Base-by-base conservation (phyloP, 2,888 invertebrate species). In the Lypha dubia region DNA sequence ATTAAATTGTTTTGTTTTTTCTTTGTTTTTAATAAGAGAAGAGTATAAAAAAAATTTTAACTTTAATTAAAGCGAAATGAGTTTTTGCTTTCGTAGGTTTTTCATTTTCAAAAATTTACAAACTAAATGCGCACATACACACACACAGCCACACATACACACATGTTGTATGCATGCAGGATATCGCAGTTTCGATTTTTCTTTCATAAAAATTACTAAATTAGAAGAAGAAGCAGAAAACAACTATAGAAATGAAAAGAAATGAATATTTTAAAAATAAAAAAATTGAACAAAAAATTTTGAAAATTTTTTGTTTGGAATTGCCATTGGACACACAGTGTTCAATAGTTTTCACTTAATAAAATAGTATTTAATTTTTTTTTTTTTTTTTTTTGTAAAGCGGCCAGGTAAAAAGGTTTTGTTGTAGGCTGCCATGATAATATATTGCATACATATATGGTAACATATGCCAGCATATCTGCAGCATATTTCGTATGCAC, bases 101-200 rank as follows among this genome's bases (percentile, higher is more conserved):
- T 60, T 73, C 8, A 53, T 58, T 49, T 77, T 58, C 17, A 51
- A n/a, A n/a, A n/a, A 28, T 62, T 84, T 84, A 84, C 84, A 80
- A 80, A 76, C 84, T 84, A 84, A 80, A 73, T 84, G 73, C 76
- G 68, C 17, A 73, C 62, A 60, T n/a, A n/a, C n/a, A n/a, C n/a
- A n/a, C n/a, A n/a, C n/a, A n/a, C n/a, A n/a, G n/a, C n/a, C n/a
- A n/a, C n/a, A n/a, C n/a, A n/a, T n/a, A n/a, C n/a, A n/a, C n/a
- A n/a, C n/a, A n/a, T n/a, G n/a, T n/a, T n/a, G 9, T 41, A 28
- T 60, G 56, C 60, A 60, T 58, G 56, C 75, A 83, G 17, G 6
- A 84, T 84, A 84, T 84, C 84, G 84, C 84, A 84, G 84, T 41
- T 56, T 84, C 75, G 71, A 67, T 84, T 84, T 76, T 56, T 46